Evolutionary conservation across 2,113 vertebrate species (phyloP), one percentile per base, ranked within the genome.

Genomic region (Tricholaema leucomelas): DNA sequence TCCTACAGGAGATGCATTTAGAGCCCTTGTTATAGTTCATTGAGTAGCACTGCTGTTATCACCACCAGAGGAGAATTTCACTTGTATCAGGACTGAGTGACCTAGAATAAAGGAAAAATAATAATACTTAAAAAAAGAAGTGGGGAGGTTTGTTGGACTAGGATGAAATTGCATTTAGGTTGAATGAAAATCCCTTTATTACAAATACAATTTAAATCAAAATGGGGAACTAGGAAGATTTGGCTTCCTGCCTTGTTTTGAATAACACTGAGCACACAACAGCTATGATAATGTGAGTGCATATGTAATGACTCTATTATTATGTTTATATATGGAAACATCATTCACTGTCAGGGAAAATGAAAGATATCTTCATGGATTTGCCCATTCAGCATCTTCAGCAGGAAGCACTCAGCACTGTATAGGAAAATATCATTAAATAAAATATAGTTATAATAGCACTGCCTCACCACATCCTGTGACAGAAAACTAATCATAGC

Each of bases 151-250:
- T 94, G 91, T 86, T 95, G 75, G 55, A 85, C 15, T 67, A 76
- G 81, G 92, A 94, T 87, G 94, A 97, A 96, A 96, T 84, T 94
- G 88, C 96, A 96, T 97, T 97, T 96, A 94, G 76, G 88, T 80
- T 97, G 97, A 97, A 97, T 96, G 97, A 98, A 97, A 97, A 97
- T 95, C 92, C 91, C 91, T 97, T 97, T 97, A 96, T 97, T 97
- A 96, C 91, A 95, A 96, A 90, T 90, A 91, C 92, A 89, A 97
- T 97, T 97, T 96, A 96, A 96, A 97, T 96, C 88, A 87, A 89
- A 97, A 97, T 95, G 92, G 83, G 83, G 78, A 96, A 96, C 87
- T 81, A 92, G 90, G 85, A 93, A 88, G 60, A 84, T 30, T 82
- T 91, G 94, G 92, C 94, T 95, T 90, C 92, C 91, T 91, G 96